Conservation (phyloP, 2,113 vertebrate species). For the Salminus brasiliensis region DNA sequence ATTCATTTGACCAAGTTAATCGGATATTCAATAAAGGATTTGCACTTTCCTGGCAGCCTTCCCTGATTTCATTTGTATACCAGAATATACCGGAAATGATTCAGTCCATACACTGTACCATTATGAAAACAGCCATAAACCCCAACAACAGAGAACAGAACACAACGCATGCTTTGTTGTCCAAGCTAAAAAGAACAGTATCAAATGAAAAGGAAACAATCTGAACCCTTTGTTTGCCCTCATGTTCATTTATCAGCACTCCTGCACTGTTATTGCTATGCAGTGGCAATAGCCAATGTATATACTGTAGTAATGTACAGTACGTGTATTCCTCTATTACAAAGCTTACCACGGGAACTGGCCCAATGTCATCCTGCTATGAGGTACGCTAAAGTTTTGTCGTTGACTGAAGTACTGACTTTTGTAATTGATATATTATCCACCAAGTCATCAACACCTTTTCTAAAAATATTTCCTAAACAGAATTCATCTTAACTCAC, state of each 20-base stretch:
- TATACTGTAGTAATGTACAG: slow-evolving; percentile 60
- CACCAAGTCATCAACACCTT: slow-evolving; percentile 54
- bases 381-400: slow-evolving; percentile 69
- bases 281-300: slow-evolving; percentile 26
- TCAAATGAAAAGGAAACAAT: not conserved
- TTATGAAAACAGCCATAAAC: not conserved
- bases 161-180: not conserved
- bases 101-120: not conserved
- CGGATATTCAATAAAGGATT: not conserved
- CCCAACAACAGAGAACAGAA: not conserved
- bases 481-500: slow-evolving; percentile 54
- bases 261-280: slow-evolving; percentile 23
- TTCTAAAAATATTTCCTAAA: slow-evolving; percentile 32
- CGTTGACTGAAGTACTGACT: slow-evolving; percentile 60
- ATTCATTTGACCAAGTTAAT: not conserved
- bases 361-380: slow-evolving; percentile 73
- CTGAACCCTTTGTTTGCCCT: not conserved
- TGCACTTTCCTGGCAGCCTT: slow-evolving; percentile 1
- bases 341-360: slow-evolving; percentile 78
- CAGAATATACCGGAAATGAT: slow-evolving; percentile 1
- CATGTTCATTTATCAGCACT: slow-evolving; percentile 19
- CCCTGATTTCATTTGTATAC: not conserved
- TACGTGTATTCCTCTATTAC: slow-evolving; percentile 73
- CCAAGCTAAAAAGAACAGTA: not conserved
- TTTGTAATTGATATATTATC: slow-evolving; percentile 52